These are phyloP conservation scores for Monochamus saltuarius DNA, from an alignment of 1,140 invertebrate genomes.

Conservation along the genomic window DNA sequence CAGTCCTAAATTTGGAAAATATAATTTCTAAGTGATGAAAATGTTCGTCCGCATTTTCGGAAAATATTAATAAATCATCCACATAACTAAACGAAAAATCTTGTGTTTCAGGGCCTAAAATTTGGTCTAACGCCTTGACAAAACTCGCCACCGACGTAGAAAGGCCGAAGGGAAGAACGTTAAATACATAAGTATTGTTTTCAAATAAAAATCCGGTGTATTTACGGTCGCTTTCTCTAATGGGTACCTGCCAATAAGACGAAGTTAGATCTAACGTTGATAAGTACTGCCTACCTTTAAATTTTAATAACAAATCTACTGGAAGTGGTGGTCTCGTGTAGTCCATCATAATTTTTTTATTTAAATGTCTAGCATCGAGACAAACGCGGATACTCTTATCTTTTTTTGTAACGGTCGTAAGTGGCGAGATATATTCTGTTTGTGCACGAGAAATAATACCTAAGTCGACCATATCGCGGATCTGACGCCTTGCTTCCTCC, in stretches of 20 bases:
- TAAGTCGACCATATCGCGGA: no score
- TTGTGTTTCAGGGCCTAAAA: no score
- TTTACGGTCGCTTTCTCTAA: background rate
- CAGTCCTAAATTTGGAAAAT: background rate
- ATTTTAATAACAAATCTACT: constrained; percentile 3
- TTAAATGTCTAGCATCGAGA: constrained; percentile 8
- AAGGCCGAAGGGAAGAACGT: background rate
- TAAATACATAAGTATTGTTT: background rate
- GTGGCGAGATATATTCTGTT: no score
- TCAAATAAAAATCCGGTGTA: background rate
- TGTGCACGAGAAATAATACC: no score
- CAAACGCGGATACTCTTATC: background rate
- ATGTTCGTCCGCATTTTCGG: no score
- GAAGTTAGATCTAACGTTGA: background rate
- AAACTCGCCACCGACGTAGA: background rate
- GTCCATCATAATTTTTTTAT: background rate
- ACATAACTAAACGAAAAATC: no score
- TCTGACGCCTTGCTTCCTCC: no score
- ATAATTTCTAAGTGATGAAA: no score
- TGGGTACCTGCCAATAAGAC: no score
- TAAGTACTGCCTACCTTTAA: background rate
- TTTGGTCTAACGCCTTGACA: background rate
- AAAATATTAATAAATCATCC: no score
- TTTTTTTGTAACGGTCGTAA: no score
- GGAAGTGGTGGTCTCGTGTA: background rate